phyloP scores from a whole-genome alignment of 2,888 invertebrate species.

The Pomacea canaliculata region DNA sequence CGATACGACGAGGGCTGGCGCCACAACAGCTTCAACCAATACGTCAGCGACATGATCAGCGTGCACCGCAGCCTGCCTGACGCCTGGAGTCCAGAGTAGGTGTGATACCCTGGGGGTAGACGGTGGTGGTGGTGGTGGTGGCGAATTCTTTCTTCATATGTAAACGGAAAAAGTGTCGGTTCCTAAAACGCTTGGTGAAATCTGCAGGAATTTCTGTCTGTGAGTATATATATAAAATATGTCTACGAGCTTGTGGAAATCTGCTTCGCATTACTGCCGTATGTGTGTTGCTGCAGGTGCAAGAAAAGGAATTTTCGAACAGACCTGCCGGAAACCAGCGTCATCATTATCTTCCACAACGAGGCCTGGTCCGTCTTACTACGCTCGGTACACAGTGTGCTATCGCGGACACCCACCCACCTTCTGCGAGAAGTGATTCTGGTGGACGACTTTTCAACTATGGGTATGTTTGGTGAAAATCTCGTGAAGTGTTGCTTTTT shows the following conservation, averaged over 20 bases:
- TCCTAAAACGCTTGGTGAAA: background rate
- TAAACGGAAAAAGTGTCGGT: too few species aligned
- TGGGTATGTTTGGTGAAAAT: slow-evolving; percentile 21
- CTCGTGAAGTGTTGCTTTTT: background rate
- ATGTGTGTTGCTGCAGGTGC: slow-evolving; percentile 16
- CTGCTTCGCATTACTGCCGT: too few species aligned
- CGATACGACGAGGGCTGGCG: slow-evolving; percentile 26
- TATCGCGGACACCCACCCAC: slow-evolving; percentile 88
- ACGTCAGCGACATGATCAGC: slow-evolving; percentile 33
- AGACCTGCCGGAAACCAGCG: slow-evolving; percentile 36
- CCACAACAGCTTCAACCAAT: slow-evolving; percentile 35
- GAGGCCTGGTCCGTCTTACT: slow-evolving; percentile 97
- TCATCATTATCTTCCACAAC: slow-evolving; percentile 77
- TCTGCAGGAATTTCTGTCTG: background rate
- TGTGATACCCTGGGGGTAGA: background rate
- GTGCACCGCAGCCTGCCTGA: slow-evolving; percentile 29
- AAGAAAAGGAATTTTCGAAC: slow-evolving; percentile 21
- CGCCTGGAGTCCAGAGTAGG: slow-evolving; percentile 29
- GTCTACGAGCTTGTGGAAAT: too few species aligned
- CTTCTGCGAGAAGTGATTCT: slow-evolving; percentile 91
- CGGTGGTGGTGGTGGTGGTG: too few species aligned
- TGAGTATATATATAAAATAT: background rate
- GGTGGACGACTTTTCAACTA: slow-evolving; percentile 93
- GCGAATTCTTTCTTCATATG: too few species aligned
- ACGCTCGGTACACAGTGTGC: slow-evolving; percentile 93